These are phyloP conservation scores for Ascaphus truei DNA, from an alignment of 2,113 vertebrate species.

Conservation along the genomic window DNA sequence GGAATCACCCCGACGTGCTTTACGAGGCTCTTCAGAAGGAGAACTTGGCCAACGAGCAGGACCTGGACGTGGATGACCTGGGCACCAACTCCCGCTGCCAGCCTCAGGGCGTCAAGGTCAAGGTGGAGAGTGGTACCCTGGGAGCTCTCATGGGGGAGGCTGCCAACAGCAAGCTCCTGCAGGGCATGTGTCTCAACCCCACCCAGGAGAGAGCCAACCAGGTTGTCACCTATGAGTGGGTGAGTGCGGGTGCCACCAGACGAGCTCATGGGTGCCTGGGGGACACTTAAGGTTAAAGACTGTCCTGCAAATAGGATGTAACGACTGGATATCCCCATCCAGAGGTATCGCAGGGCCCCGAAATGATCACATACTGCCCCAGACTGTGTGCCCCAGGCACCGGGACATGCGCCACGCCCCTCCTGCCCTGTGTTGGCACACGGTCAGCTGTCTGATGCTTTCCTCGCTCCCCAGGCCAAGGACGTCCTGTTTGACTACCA, in stretches of 20 bases:
- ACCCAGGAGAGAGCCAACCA: constrained; percentile 92
- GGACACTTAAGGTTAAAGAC: no score
- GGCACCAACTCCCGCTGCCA: constrained; percentile 75
- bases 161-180: constrained; percentile 80
- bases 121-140: constrained; percentile 66
- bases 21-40: constrained; percentile 95
- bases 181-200: constrained; percentile 72
- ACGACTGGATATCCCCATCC: no score
- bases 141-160: constrained; percentile 68
- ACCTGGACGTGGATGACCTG: constrained; percentile 93
- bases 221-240: constrained; percentile 97
- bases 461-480: constrained; percentile 78
- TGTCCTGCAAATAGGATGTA: no score
- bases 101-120: constrained; percentile 75
- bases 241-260: no score
- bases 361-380: no score
- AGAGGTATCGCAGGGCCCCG: no score
- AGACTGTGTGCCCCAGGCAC: no score
- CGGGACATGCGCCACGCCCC: no score
- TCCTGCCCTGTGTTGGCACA: no score
- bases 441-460: neutral
- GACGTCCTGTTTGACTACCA: constrained; percentile 88
- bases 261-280: no score
- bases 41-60: constrained; percentile 89
- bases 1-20: constrained; percentile 96